phyloP scores from a whole-genome alignment of 2,888 invertebrate species.

The Nematopogon swammerdamellus region DNA sequence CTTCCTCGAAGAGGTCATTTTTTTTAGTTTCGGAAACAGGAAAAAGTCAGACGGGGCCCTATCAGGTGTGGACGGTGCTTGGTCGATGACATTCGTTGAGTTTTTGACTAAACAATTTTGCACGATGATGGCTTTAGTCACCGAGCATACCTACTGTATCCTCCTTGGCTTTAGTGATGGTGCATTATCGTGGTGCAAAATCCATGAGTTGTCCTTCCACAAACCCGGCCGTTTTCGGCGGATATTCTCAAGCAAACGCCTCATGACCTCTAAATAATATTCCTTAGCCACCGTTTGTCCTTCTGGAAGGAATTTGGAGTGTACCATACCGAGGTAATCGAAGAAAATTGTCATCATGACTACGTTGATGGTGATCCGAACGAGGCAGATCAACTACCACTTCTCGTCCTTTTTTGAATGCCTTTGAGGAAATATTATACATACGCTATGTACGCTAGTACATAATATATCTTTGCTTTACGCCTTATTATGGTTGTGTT shows the following conservation, averaged over 20 bases:
- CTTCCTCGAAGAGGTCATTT: background rate
- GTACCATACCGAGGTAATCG: too few relatives aligned
- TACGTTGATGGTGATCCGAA: too few relatives aligned
- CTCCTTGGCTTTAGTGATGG: too few relatives aligned
- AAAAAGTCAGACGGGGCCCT: constrained; percentile 3
- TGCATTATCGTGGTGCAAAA: constrained; percentile 18
- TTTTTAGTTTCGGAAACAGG: background rate
- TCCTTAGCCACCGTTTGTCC: background rate
- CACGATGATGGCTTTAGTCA: constrained; percentile 11
- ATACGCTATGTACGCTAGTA: too few relatives aligned
- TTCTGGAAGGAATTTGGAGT: background rate
- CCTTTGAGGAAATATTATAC: too few relatives aligned
- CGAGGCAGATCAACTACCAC: too few relatives aligned
- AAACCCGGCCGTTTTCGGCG: constrained; percentile 12
- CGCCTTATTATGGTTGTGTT: too few relatives aligned
- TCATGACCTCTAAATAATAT: background rate
- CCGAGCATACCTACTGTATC: too few relatives aligned
- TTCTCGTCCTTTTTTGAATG: too few relatives aligned
- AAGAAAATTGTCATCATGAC: too few relatives aligned
- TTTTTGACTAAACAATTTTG: constrained; percentile 13
- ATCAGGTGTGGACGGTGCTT: constrained; percentile 7
- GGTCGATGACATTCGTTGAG: constrained; percentile 7
- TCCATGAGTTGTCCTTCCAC: constrained; percentile 15
- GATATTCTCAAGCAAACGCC: background rate
- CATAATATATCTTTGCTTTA: too few relatives aligned